Evolutionary conservation across 1,140 invertebrate species (phyloP).

Genomic region (Tribolium madens): DNA sequence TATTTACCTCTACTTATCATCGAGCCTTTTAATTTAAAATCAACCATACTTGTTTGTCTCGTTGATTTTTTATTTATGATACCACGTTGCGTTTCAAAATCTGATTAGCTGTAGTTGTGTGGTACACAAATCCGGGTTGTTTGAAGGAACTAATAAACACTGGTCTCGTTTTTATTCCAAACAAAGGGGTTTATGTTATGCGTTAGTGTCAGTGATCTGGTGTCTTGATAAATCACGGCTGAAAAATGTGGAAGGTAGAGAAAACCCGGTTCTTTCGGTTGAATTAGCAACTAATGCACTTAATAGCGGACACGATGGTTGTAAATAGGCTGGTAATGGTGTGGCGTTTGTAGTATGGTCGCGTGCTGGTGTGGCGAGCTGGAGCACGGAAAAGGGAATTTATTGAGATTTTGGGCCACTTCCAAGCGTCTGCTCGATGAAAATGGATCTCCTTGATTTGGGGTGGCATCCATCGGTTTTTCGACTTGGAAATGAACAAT

Average conservation of each 20-base stretch:
- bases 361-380: slow-evolving; percentile 1
- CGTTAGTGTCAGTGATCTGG: neutral
- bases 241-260: slow-evolving; percentile 11
- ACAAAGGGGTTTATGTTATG: neutral
- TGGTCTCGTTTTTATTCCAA: neutral
- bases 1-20: slow-evolving; percentile 32
- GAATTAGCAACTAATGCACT: slow-evolving; percentile 14
- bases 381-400: neutral
- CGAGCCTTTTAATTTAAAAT: slow-evolving; percentile 23
- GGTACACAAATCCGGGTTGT: neutral
- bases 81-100: slow-evolving; percentile 19
- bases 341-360: slow-evolving; percentile 11
- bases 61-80: slow-evolving; percentile 26
- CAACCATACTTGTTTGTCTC: slow-evolving; percentile 28
- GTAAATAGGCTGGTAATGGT: slow-evolving; percentile 33
- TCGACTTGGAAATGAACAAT: neutral
- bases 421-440: neutral
- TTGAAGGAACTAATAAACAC: neutral
- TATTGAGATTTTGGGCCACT: neutral
- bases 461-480: neutral
- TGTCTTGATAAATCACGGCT: neutral
- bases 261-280: neutral
- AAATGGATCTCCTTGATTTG: neutral
- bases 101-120: slow-evolving; percentile 4
- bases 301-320: slow-evolving; percentile 5